phyloP scores from a whole-genome alignment of 2,113 vertebrate species.

The Chitala chitala region DNA sequence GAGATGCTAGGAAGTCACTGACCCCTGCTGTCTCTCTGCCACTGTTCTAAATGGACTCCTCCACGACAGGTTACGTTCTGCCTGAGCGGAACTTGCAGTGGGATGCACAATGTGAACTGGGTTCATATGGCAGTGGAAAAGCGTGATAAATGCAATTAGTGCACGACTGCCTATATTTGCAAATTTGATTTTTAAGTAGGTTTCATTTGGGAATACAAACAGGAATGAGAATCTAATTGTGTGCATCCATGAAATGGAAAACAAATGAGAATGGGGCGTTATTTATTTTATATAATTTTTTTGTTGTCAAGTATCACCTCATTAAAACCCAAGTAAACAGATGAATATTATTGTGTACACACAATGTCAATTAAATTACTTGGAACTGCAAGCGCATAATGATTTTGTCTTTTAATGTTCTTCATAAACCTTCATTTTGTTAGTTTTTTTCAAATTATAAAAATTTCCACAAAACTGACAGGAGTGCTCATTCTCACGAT shows the following conservation, averaged over 20 bases:
- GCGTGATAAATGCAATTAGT: conserved; percentile 21
- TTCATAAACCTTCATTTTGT: neutral
- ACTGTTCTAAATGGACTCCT: neutral
- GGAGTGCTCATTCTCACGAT: neutral
- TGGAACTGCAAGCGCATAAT: conserved; percentile 3
- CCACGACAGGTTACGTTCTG: neutral
- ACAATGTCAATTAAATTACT: conserved; percentile 13
- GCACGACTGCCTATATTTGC: conserved; percentile 18
- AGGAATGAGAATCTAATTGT: conserved; percentile 20
- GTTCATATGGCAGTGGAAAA: conserved; percentile 24
- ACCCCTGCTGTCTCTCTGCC: neutral
- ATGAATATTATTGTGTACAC: conserved; percentile 8
- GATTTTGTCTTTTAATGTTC: neutral
- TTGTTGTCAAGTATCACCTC: conserved; percentile 9
- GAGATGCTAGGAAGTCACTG: neutral
- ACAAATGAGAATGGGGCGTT: conserved; percentile 16
- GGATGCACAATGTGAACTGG: neutral
- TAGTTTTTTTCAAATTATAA: conserved; percentile 3
- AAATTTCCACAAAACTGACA: neutral
- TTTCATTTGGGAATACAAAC: conserved; percentile 22
- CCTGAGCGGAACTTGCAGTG: neutral
- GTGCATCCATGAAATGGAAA: conserved; percentile 10
- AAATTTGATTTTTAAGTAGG: conserved; percentile 24
- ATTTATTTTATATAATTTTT: conserved; percentile 20
- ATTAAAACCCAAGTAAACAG: conserved; percentile 13